Evolutionary conservation across 2,113 vertebrate species (phyloP), one percentile per base, ranked within the genome.

Genomic region (Phyllopteryx taeniolatus): DNA sequence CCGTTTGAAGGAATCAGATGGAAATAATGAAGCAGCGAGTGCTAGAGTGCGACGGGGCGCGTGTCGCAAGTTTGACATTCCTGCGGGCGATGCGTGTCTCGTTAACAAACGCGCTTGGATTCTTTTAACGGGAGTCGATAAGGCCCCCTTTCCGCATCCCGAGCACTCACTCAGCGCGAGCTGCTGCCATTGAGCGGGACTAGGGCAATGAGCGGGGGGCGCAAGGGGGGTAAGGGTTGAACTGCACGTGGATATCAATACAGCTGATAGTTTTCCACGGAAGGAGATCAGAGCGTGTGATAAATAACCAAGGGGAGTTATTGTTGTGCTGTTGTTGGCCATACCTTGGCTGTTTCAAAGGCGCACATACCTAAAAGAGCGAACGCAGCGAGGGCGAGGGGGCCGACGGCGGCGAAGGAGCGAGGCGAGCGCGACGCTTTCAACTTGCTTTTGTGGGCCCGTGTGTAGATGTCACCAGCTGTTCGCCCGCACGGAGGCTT

Each of bases 381-480:
- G 1, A 39, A 39, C 35, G 35, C 4, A 79, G 82, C 83, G 85
- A 81, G 84, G 84, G 76, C 42, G 80, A 77, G 80, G 68, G 85
- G 87, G 82, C 81, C 79, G 76, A 76, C 74, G 82, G 60, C 33
- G 35, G 35, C 17, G 78, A 84, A 77, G 83, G 79, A 79, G 86
- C 71, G 79, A 81, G 77, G 84, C 80, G 81, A 73, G 77, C 75
- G 4, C 60, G 71, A 85, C 73, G 95, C 96, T 98, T 97, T 97
- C 95, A 98, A 98, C 95, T 95, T 94, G 94, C 95, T 96, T 97
- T 96, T 96, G 95, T 96, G 93, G 94, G 94, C 94, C 94, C 94
- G 93, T 94, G 94, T 94, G 94, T 95, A 96, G 95, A 97, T 98
- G 96, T 98, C 96, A 98, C 95, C 96, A 96, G 96, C 94, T 96